A percentile compares a stretch with the other conserved stretches of the same genome.
Evolutionary conservation across 2,888 invertebrate genomes (phyloP).

Genomic region (Troides oblongomaculatus): DNA sequence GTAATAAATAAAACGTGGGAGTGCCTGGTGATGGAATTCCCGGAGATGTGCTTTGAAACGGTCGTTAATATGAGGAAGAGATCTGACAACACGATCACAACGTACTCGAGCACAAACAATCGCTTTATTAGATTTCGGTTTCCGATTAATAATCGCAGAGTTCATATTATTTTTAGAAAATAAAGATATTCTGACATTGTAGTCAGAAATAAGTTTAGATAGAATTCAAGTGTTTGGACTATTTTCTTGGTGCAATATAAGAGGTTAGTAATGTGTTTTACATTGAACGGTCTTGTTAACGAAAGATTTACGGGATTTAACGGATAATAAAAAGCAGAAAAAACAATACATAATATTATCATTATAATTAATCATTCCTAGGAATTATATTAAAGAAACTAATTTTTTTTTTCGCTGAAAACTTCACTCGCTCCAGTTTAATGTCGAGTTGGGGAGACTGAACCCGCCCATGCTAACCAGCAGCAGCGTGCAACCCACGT

Average conservation of each 20-base stretch:
- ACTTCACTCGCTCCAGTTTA: neutral
- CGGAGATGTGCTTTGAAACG: conserved; percentile 62
- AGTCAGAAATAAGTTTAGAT: too few species aligned
- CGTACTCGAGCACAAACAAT: conserved; percentile 37
- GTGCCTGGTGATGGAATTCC: conserved; percentile 60
- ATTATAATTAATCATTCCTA: too few species aligned
- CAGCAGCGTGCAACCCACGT: conserved; percentile 39
- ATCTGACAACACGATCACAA: conserved; percentile 58
- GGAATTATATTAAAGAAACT: too few species aligned
- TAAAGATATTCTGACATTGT: too few species aligned
- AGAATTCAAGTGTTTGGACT: too few species aligned
- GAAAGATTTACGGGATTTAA: too few species aligned
- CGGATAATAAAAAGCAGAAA: too few species aligned
- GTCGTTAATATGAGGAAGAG: conserved; percentile 46
- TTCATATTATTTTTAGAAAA: too few species aligned
- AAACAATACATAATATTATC: too few species aligned
- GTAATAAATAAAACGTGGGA: conserved; percentile 68
- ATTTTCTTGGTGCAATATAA: too few species aligned
- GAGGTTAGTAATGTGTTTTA: too few species aligned
- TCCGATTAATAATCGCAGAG: neutral
- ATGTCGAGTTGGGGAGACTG: neutral
- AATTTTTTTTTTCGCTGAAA: neutral
- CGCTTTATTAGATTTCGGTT: conserved; percentile 25
- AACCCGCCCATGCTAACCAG: conserved; percentile 7
- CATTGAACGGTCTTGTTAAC: too few species aligned